These are phyloP conservation scores for Bos javanicus DNA, from an alignment of 2,113 vertebrate genomes.

Conservation along the genomic window DNA sequence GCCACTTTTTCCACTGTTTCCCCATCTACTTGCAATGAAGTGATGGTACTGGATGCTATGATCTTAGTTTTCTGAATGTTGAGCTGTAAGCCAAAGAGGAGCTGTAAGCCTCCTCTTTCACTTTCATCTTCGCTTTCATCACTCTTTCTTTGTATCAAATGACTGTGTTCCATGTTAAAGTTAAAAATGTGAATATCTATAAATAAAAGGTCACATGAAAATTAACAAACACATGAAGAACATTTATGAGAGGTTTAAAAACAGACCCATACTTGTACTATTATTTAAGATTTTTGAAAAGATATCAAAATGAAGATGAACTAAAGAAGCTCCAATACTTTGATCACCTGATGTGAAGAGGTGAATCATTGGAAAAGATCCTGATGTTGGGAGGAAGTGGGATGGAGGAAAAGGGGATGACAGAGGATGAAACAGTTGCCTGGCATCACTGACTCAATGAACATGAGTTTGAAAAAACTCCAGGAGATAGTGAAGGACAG, in stretches of 20 bases:
- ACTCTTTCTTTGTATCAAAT: background rate
- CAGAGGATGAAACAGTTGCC: background rate
- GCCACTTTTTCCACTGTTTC: background rate
- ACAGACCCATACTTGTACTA: background rate
- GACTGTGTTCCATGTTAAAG: background rate
- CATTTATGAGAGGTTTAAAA: background rate
- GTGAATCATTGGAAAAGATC: background rate
- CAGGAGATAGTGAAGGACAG: background rate
- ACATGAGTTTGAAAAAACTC: background rate
- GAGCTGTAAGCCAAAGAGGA: background rate
- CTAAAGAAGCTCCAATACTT: background rate
- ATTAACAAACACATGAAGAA: background rate
- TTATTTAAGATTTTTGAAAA: background rate
- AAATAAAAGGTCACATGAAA: background rate
- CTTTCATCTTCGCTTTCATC: background rate
- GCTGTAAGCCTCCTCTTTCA: background rate
- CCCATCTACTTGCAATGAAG: background rate
- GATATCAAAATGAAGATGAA: background rate
- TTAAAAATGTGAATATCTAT: background rate
- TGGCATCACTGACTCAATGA: background rate
- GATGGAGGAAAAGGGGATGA: background rate
- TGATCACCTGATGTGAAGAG: background rate
- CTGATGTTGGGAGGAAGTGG: background rate
- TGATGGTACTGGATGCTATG: background rate
- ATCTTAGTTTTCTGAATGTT: background rate